Evolutionary conservation across 2,888 invertebrate species (phyloP).

Genomic region (Encarsia formosa): DNA sequence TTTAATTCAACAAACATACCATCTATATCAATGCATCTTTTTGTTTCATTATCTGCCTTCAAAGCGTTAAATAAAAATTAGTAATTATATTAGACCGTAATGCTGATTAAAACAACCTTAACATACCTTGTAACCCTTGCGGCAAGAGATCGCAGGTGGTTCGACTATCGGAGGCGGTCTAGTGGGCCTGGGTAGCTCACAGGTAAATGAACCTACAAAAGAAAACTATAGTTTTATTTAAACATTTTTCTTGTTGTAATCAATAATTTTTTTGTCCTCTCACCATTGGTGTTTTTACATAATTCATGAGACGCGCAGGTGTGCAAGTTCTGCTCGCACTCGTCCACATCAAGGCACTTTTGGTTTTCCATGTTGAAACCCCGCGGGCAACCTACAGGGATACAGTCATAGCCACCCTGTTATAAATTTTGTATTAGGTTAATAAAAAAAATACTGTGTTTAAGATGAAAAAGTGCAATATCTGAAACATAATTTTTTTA

Average conservation of each 20-base stretch:
- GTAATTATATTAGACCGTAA: not conserved
- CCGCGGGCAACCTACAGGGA: slow-evolving; percentile 31
- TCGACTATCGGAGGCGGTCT: not conserved
- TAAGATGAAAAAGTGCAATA: no score
- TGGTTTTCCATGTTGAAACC: slow-evolving; percentile 31
- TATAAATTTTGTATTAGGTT: no score
- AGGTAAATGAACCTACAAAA: slow-evolving; percentile 38
- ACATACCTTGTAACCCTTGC: slow-evolving; percentile 28
- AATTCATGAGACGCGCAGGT: slow-evolving; percentile 50
- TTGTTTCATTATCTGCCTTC: slow-evolving; percentile 19
- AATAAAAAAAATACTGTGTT: no score
- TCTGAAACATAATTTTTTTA: no score
- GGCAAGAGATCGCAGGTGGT: slow-evolving; percentile 8
- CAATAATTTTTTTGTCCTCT: no score
- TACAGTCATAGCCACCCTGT: slow-evolving; percentile 38
- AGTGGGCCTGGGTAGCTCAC: slow-evolving; percentile 22
- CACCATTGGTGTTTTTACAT: slow-evolving; percentile 39
- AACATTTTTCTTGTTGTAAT: no score
- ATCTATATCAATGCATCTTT: slow-evolving; percentile 54
- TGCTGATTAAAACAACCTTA: not conserved
- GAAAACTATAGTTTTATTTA: no score
- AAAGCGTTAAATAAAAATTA: slow-evolving; percentile 13
- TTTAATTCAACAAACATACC: no score
- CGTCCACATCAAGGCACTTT: slow-evolving; percentile 62
- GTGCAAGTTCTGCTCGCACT: slow-evolving; percentile 63